Evolutionary conservation across 2,797 vertebrate genomes (phyloP).

Genomic region (Harpagifer antarcticus): DNA sequence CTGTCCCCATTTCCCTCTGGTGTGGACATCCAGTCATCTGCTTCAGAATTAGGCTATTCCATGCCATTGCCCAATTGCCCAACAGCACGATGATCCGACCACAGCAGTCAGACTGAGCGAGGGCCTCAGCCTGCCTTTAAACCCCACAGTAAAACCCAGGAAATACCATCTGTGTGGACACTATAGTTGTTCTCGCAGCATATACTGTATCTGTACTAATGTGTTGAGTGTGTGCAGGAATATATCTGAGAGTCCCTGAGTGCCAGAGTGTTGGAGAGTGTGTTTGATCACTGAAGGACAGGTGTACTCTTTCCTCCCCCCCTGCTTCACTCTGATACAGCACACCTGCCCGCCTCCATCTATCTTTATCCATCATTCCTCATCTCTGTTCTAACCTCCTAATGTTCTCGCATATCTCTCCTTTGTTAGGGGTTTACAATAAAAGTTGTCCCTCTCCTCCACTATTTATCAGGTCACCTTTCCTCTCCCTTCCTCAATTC

Average conservation of each 20-base stretch:
- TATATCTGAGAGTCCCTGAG: background rate
- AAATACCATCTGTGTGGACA: constrained; percentile 42
- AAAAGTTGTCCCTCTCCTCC: background rate
- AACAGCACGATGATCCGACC: constrained; percentile 59
- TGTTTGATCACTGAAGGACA: constrained; percentile 41
- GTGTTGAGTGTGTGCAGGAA: background rate
- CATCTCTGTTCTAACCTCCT: background rate
- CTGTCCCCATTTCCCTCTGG: constrained; percentile 25
- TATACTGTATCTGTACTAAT: constrained; percentile 4
- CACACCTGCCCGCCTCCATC: constrained; percentile 44
- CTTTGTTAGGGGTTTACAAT: background rate
- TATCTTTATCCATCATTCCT: constrained; percentile 12
- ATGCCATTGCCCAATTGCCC: constrained; percentile 74
- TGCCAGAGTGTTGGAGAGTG: background rate
- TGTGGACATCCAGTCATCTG: constrained; percentile 64
- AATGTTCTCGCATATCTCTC: constrained; percentile 16
- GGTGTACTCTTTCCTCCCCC: constrained; percentile 22
- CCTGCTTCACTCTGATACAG: constrained; percentile 21
- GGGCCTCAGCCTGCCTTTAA: constrained; percentile 51
- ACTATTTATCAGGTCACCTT: constrained; percentile 44
- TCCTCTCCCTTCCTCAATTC: constrained; percentile 19
- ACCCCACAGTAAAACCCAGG: constrained; percentile 41
- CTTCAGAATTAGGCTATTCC: constrained; percentile 72
- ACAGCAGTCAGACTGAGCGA: constrained; percentile 48
- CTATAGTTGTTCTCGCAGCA: constrained; percentile 13